phyloP scores from a whole-genome alignment of 2,113 vertebrate genomes.

The Ranitomeya variabilis region DNA sequence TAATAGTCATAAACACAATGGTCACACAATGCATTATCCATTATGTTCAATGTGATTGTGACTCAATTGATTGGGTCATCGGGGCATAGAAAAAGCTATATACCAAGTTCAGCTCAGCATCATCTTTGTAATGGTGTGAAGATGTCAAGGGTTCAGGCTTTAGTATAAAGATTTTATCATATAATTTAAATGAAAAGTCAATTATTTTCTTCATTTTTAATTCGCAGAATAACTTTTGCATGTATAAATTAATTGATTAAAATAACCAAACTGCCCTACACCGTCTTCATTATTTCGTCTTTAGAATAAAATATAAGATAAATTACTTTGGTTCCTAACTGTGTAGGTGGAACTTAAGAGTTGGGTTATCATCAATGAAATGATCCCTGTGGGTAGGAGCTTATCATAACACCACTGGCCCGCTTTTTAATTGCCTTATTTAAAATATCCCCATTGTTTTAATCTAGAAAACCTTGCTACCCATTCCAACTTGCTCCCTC shows the following conservation, averaged over 20 bases:
- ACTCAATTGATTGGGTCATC: not conserved
- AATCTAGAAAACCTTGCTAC: constrained; percentile 30
- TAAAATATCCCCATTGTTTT: constrained; percentile 51
- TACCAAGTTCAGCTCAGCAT: not conserved
- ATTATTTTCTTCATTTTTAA: constrained; percentile 20
- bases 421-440: constrained; percentile 32
- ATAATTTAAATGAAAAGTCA: constrained; percentile 2
- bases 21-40: too few species aligned
- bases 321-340: constrained; percentile 15
- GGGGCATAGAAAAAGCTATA: not conserved
- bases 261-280: constrained; percentile 12
- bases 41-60: not conserved
- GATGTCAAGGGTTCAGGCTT: not conserved
- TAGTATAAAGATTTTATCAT: constrained; percentile 13
- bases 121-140: not conserved
- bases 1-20: too few species aligned
- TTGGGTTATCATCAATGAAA: constrained; percentile 25
- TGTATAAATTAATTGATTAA: constrained; percentile 16
- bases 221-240: constrained; percentile 19
- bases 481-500: constrained; percentile 31
- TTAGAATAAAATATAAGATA: constrained; percentile 25
- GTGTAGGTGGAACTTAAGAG: not conserved
- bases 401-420: constrained; percentile 37
- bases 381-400: constrained; percentile 29
- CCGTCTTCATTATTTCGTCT: not conserved